These are phyloP conservation scores for Tyto alba DNA, from an alignment of 2,113 vertebrate genomes.

Conservation along the genomic window DNA sequence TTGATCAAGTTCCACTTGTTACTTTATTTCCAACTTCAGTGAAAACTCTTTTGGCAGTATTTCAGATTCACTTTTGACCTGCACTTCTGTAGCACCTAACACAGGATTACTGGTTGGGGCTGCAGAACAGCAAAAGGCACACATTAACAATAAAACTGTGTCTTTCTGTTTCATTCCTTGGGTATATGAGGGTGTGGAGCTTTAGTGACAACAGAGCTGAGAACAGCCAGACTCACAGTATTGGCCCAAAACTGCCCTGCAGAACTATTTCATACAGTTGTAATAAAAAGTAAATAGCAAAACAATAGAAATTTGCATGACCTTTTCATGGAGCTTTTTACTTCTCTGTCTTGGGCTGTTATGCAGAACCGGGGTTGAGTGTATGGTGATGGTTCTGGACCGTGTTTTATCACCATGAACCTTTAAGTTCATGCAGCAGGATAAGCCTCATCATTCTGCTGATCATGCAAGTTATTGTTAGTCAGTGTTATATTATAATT, in stretches of 20 bases:
- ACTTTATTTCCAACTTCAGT: background rate
- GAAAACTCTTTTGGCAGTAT: background rate
- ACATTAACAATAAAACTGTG: background rate
- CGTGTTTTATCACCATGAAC: background rate
- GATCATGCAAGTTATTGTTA: background rate
- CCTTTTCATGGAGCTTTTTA: background rate
- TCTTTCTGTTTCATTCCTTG: background rate
- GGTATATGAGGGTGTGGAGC: accelerated
- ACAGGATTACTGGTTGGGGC: background rate
- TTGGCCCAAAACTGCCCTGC: background rate
- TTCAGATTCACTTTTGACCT: background rate
- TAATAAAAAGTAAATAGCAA: background rate
- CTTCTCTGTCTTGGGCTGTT: background rate
- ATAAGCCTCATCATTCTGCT: background rate
- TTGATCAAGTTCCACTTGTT: background rate
- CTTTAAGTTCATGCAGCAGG: background rate
- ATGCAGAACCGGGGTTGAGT: background rate
- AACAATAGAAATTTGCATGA: background rate
- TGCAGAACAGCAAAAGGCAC: background rate
- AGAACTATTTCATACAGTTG: background rate
- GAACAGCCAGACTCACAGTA: background rate
- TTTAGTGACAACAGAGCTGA: background rate
- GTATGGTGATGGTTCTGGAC: background rate
- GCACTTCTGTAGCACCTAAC: background rate
- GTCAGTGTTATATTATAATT: background rate